Evolutionary conservation across 2,888 invertebrate genomes (phyloP), one percentile per base, ranked within the genome.

Genomic region (Caenorhabditis auriculariae): DNA sequence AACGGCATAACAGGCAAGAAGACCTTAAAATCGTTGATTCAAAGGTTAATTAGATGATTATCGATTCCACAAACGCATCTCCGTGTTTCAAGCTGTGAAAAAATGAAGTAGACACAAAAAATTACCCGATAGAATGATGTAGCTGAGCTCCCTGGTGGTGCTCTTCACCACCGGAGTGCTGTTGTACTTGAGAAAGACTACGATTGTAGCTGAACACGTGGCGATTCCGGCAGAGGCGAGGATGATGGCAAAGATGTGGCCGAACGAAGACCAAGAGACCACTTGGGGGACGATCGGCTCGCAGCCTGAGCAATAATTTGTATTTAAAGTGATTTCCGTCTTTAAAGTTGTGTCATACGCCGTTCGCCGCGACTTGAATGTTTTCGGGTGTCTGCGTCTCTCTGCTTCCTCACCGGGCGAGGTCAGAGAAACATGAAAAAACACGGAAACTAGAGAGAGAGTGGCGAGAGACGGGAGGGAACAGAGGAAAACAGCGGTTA

Each of bases 101-200:
- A n/a, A n/a, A n/a, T n/a, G n/a, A 41, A 17, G 17, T 9, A 17
- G 26, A 45, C 15, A 7, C 7, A 26, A 26, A 41, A 17, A 9
- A 37, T 19, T 42, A 50, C 58, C 37, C 88, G 89, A 88, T 66
- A 95, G 87, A 42, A 96, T 88, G 39, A 95, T 90, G 83, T 93
- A 94, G 78, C 88, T 88, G 17, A 86, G 82, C 66, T 86, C 85
- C 24, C 71, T 46, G 35, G 94, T 94, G 17, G 93, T 91, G 35
- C 95, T 93, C 70, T 94, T 88, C n/a, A 98, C 96, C 47, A 96
- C 91, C 0, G 96, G 94, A 0, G 96, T 96, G 72, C 91, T 89
- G 83, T 93, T 91, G 85, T 91, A 89, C 19, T 88, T 87, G 49
- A 90, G 84, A 86, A 93, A 93, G 21, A 93, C 89, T 6, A 88